Evolutionary conservation across 1,140 invertebrate genomes (phyloP).

Genomic region (Drosophila nasuta): DNA sequence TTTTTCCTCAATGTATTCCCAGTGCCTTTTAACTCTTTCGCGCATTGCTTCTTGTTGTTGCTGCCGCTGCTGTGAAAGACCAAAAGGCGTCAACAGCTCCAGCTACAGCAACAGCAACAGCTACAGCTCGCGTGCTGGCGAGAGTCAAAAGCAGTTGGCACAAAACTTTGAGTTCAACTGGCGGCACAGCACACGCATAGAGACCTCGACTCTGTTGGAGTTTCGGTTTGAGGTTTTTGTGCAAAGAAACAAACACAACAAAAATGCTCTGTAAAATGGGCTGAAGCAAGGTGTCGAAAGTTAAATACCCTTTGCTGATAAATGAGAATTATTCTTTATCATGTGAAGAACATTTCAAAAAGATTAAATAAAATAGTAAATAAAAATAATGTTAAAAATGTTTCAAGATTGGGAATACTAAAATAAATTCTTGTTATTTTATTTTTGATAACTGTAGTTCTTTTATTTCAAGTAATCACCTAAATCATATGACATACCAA

Average conservation of each 20-base stretch:
- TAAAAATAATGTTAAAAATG: too few species aligned
- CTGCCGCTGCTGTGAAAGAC: slow-evolving; percentile 57
- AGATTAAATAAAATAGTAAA: too few species aligned
- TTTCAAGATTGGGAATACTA: too few species aligned
- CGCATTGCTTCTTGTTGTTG: slow-evolving; percentile 54
- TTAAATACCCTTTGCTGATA: slow-evolving; percentile 16
- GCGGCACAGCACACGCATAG: slow-evolving; percentile 58
- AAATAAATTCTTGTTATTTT: too few species aligned
- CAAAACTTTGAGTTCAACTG: slow-evolving; percentile 67
- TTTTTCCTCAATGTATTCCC: slow-evolving; percentile 34
- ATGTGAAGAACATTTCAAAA: too few species aligned
- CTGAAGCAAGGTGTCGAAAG: not conserved
- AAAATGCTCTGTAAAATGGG: slow-evolving; percentile 41
- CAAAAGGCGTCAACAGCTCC: slow-evolving; percentile 64
- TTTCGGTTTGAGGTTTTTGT: slow-evolving; percentile 53
- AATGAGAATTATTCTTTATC: too few species aligned
- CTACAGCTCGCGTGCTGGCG: slow-evolving; percentile 39
- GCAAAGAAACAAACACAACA: slow-evolving; percentile 11
- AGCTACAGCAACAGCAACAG: slow-evolving; percentile 18
- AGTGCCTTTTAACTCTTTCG: slow-evolving; percentile 77
- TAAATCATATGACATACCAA: not conserved
- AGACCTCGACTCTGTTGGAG: slow-evolving; percentile 36
- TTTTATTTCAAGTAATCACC: not conserved
- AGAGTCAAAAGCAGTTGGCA: slow-evolving; percentile 61
- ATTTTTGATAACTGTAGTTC: not conserved